Base-by-base conservation (phyloP, 1,140 invertebrate species). In the Nebria ingens region DNA sequence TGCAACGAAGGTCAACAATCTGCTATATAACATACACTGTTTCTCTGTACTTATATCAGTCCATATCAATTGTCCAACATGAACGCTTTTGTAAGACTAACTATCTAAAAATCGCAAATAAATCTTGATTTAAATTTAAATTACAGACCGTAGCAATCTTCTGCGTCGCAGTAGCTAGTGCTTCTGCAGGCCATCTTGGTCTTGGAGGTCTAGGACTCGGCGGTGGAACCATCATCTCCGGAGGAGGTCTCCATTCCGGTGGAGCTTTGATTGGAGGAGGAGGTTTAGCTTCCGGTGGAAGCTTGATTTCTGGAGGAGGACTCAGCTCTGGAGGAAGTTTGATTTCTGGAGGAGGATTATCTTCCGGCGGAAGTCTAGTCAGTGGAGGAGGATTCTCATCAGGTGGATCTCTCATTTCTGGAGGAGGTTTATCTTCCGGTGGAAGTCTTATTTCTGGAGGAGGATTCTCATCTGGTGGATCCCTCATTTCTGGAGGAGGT, bases 21-120 rank as follows among this genome's bases (percentile, higher is more conserved):
- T 17, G 40, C 9, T 45, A 45, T 45, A 45, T 12, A 45, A 17
- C 40, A 11, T 45, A 45, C 9, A 17, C 9, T 45, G 40, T 45
- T 29, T 13, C 25, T 12, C 25, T 34, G 25, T 6, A 12, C 40
- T 45, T 45, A 4, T 45, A 45, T 6, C 40, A 6, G 40, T 45
- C 40, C 40, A 17, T 45, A 12, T 17, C 4, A 9, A 12, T 17
- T 11, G 3, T 9, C 21, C 54, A 56, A 21, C 29, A 64, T 64
- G 63, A 62, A 64, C 61, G 61, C 61, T 56, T 56, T 64, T 61
- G 63, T 64, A 64, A 64, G 61, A 45, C 29, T n/a, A n/a, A n/a
- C n/a, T n/a, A n/a, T n/a, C n/a, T n/a, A n/a, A n/a, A n/a, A n/a
- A n/a, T n/a, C n/a, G n/a, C n/a, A n/a, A 4, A 29, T 29, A 29